Evolutionary conservation across 2,113 vertebrate genomes (phyloP).

Genomic region (Myxocyprinus asiaticus): DNA sequence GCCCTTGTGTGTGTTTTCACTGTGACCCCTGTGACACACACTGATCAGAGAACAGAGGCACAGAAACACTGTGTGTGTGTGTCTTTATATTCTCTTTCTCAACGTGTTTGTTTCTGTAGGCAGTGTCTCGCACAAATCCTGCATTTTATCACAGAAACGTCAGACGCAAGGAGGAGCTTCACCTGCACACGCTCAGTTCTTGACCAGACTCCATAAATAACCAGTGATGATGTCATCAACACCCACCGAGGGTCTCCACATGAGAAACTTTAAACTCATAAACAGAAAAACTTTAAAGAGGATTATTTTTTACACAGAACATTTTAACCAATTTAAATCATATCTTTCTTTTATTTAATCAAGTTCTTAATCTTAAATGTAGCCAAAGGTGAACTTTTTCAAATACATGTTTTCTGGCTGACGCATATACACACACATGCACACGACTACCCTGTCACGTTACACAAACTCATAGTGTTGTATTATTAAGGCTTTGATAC

Average conservation of each 20-base stretch:
- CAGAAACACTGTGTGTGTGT: not conserved
- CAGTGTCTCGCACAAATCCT: conserved; percentile 65
- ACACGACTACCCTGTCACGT: too few species aligned
- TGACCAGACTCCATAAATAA: conserved; percentile 26
- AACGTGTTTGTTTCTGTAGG: conserved; percentile 13
- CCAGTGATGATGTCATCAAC: conserved; percentile 67
- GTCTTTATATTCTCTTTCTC: conserved; percentile 58
- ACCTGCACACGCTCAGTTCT: conserved; percentile 75
- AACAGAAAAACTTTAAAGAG: not conserved
- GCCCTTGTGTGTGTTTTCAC: too few species aligned
- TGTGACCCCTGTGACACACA: too few species aligned
- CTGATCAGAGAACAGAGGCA: too few species aligned
- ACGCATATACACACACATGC: too few species aligned
- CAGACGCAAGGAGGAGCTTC: conserved; percentile 72
- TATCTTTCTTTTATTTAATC: not conserved
- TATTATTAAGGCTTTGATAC: too few species aligned
- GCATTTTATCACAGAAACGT: conserved; percentile 78
- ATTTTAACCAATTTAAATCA: too few species aligned
- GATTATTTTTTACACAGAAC: too few species aligned
- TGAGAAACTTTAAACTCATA: not conserved
- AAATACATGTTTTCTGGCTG: too few species aligned
- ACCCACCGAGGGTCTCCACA: conserved; percentile 22
- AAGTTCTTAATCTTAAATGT: too few species aligned
- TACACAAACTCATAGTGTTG: too few species aligned
- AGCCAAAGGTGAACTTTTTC: too few species aligned